A percentile compares a stretch with the other conserved stretches of the same genome.
Conservation (phyloP, 2,797 vertebrate genomes). For the Huso huso region DNA sequence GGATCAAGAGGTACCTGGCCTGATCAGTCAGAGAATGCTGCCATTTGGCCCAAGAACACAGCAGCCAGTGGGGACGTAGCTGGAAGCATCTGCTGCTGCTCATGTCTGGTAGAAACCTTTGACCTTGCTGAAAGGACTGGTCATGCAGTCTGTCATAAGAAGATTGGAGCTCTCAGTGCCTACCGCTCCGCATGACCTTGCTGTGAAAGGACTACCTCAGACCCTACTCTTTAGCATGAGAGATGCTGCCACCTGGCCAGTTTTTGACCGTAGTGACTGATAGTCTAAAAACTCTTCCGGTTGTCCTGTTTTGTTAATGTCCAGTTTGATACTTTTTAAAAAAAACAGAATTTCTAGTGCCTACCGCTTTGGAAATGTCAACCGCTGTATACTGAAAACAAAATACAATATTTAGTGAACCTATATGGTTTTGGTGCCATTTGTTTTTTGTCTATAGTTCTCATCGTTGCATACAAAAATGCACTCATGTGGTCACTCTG, state of each 20-base stretch:
- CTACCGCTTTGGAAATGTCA: not conserved
- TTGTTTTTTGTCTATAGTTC: no score
- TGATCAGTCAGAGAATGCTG: conserved; percentile 60
- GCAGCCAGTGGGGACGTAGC: conserved; percentile 59
- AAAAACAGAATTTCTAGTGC: not conserved
- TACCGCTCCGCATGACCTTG: no score
- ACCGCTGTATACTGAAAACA: not conserved
- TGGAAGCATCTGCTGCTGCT: conserved; percentile 46
- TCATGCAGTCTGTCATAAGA: no score
- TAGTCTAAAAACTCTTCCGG: conserved; percentile 24
- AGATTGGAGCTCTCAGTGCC: conserved; percentile 39
- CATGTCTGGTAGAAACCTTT: no score
- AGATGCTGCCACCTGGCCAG: conserved; percentile 22
- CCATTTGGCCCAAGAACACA: conserved; percentile 69
- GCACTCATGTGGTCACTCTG: no score
- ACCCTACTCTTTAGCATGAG: conserved; percentile 13
- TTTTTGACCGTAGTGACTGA: conserved; percentile 27
- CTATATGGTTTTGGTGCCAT: no score
- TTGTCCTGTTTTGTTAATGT: conserved; percentile 22
- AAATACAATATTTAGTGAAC: no score
- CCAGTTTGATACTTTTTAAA: not conserved
- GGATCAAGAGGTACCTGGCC: conserved; percentile 61
- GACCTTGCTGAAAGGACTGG: no score
- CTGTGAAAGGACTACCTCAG: conserved; percentile 32
- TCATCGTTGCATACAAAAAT: no score